Evolutionary conservation across 2,113 vertebrate genomes (phyloP), one percentile per base, ranked within the genome.

Genomic region (Eptesicus fuscus): DNA sequence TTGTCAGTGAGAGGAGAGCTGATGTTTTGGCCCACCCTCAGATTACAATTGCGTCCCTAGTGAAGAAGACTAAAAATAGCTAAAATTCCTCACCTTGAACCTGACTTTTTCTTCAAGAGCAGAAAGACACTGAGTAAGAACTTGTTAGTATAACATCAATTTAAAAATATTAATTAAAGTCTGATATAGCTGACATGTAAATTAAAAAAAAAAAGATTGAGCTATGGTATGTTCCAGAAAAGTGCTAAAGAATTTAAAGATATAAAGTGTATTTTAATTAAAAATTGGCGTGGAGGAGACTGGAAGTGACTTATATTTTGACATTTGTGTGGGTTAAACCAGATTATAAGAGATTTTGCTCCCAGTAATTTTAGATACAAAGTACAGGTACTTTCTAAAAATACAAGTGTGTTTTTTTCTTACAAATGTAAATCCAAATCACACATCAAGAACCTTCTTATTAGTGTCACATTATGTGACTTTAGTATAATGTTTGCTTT

Each of bases 251-350:
- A 73, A 88, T 59, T 59, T 25, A 84, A 90, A 95, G 30, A 16
- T 78, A 63, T 37, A 94, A 77, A 13, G 4, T 67, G 30, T 77
- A 28, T 51, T 77, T 77, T 51, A 77, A 77, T 51, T 77, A 77
- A 32, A 51, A 49, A 77, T n/a, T n/a, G 65, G 3, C 1, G 9
- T 32, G n/a, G 8, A 2, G 12, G 25, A 63, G 37, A 80, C 56
- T 83, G 35, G 28, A 91, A 91, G 18, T 80, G n/a, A 42, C 59
- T 22, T 77, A 88, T 23, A 83, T 93, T 93, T 95, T 88, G 69
- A 71, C 40, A 84, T n/a, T 63, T 83, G 30, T 85, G 8, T 83
- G 37, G 14, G 5, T 49, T 59, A 37, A 89, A 63, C 30, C 42
- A 23, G 23, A 88, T n/a, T 84, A 10, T 69, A 44, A 88, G 35